These are phyloP conservation scores for Sus cebifrons DNA, from an alignment of 2,797 vertebrate species.

Conservation along the genomic window DNA sequence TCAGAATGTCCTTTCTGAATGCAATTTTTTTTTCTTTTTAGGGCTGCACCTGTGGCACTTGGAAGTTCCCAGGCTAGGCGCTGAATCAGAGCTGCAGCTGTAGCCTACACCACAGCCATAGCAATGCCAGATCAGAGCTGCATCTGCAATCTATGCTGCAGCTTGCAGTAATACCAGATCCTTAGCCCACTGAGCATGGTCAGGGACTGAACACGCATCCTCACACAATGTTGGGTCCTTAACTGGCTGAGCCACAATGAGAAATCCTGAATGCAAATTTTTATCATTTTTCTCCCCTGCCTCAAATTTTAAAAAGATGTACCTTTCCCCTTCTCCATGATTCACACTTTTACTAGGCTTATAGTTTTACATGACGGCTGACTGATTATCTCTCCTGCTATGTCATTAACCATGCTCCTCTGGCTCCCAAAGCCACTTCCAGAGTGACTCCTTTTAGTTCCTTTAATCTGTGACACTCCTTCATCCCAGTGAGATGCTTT, in stretches of 20 bases:
- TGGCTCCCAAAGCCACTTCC: background rate
- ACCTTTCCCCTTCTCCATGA: background rate
- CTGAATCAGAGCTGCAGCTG: no score
- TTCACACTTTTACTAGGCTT: background rate
- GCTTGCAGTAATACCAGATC: no score
- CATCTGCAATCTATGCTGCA: no score
- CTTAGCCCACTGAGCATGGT: no score
- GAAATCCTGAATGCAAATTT: background rate
- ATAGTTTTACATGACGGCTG: background rate
- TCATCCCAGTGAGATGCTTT: background rate
- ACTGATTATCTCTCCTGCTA: background rate
- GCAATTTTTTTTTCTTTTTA: background rate
- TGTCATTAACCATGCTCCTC: background rate
- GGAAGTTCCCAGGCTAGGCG: no score
- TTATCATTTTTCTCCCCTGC: constrained; percentile 44
- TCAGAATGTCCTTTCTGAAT: background rate
- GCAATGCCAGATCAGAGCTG: no score
- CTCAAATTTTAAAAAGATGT: background rate
- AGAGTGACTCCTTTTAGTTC: background rate
- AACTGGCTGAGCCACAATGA: no score
- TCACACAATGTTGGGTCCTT: no score
- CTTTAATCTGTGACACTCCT: background rate
- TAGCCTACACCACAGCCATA: no score
- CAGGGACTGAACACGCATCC: no score
- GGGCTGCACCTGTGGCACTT: no score